Evolutionary conservation across 2,113 vertebrate species (phyloP), one percentile per base, ranked within the genome.

Genomic region (Brachirus orientalis): DNA sequence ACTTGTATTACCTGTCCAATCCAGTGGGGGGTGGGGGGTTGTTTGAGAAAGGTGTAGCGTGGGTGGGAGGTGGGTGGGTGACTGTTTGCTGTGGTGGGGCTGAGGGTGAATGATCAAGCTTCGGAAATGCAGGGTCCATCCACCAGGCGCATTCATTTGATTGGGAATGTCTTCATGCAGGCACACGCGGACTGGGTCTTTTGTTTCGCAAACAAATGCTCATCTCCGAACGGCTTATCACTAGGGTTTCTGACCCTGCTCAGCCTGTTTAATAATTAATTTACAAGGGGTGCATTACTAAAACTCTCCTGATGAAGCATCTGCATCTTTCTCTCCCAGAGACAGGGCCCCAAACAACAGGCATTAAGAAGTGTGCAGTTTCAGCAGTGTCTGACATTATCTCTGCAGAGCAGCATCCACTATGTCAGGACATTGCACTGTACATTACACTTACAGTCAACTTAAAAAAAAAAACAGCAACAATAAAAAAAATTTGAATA

Each of bases 191-290:
- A 38, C 1, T 35, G 54, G 65, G 51, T 72, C 81, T 69, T 86
- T 84, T 59, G 52, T 51, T 38, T 52, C 17, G 74, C 60, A 86
- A 84, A 88, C 74, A 67, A 63, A 19, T 71, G 56, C 69, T 86
- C 84, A 66, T 85, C 82, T 77, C 63, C 47, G 70, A 80, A 76
- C 19, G 40, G 36, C 75, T 51, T 77, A 87, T 87, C 64, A 9
- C 77, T 40, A 66, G 69, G 77, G 73, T 77, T 78, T 83, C 60
- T 61, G 77, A 69, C 80, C 64, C 69, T 57, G 62, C 59, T 19
- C 74, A 35, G 78, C 69, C 83, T 61, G 86, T 87, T 91, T 61
- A 89, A 92, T 92, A 88, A 91, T 90, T 88, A 88, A 91, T n/a
- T n/a, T n/a, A n/a, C 73, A 79, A 79, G 77, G 61, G 44, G 53